A percentile compares a stretch with the other conserved stretches of the same genome.
phyloP scores from a whole-genome alignment of 2,797 vertebrate genomes.

The Melanotaenia parkinsoni region DNA sequence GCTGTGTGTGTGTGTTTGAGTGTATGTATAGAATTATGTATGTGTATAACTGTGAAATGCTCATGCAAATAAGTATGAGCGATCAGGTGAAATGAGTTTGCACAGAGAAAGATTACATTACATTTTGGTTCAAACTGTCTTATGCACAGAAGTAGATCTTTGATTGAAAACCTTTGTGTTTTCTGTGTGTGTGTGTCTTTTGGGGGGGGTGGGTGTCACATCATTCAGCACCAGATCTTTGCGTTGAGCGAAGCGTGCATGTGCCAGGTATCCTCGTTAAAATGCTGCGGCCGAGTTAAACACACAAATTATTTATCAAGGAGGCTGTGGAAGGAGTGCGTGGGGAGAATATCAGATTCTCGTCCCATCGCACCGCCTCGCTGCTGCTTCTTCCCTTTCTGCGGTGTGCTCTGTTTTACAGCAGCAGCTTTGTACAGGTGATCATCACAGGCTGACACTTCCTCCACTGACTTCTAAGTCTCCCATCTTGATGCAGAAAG shows the following conservation, averaged over 20 bases:
- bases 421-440: slow-evolving; percentile 50
- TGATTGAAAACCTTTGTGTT: slow-evolving; percentile 7
- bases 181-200: neutral
- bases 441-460: slow-evolving; percentile 43
- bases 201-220: slow-evolving; percentile 8
- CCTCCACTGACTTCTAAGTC: slow-evolving; percentile 32
- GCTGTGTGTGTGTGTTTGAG: neutral
- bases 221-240: slow-evolving; percentile 40
- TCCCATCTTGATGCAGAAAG: slow-evolving; percentile 35
- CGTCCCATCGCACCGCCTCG: slow-evolving; percentile 42
- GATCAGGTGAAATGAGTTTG: neutral
- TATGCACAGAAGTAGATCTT: slow-evolving; percentile 1
- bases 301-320: slow-evolving; percentile 82
- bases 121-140: neutral
- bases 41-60: neutral
- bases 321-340: slow-evolving; percentile 68
- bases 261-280: slow-evolving; percentile 77
- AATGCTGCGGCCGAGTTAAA: slow-evolving; percentile 71
- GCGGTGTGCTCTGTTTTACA: slow-evolving; percentile 51
- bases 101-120: neutral
- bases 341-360: slow-evolving; percentile 78
- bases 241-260: slow-evolving; percentile 47
- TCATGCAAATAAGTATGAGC: neutral
- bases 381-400: slow-evolving; percentile 34
- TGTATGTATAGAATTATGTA: neutral